A percentile compares a stretch with the other conserved stretches of the same genome.
Evolutionary conservation across 2,888 invertebrate species (phyloP).

Genomic region (Digitonthophagus gazella): DNA sequence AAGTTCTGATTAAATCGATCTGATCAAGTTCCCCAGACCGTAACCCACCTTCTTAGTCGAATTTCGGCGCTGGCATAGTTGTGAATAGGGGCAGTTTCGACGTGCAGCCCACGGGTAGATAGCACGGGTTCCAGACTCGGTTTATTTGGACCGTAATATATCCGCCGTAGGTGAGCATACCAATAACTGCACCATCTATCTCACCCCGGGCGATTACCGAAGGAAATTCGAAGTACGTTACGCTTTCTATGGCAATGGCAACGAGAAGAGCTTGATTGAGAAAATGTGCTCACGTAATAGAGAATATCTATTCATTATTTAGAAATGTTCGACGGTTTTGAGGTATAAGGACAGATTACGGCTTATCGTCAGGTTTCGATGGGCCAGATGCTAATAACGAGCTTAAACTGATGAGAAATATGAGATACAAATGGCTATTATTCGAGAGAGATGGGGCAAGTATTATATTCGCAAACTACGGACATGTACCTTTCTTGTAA

Average conservation of each 20-base stretch:
- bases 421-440: no score
- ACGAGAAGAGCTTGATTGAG: not conserved
- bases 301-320: no score
- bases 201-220: not conserved
- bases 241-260: not conserved
- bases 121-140: not conserved
- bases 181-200: not conserved
- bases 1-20: conserved; percentile 11
- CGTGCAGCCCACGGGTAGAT: not conserved
- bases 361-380: no score
- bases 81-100: not conserved
- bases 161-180: not conserved
- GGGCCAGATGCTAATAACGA: no score
- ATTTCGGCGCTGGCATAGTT: not conserved
- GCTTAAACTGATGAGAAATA: no score
- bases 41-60: conserved; percentile 7
- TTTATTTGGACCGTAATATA: not conserved
- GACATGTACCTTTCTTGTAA: no score
- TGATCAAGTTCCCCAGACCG: conserved; percentile 1
- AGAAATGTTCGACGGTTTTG: no score
- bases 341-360: no score
- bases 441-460: no score
- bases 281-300: not conserved
- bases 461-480: no score
- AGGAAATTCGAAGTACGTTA: not conserved